A percentile compares a stretch with the other conserved stretches of the same genome.
Conservation (phyloP, 2,113 vertebrate genomes). For the Rhinolophus sinicus region DNA sequence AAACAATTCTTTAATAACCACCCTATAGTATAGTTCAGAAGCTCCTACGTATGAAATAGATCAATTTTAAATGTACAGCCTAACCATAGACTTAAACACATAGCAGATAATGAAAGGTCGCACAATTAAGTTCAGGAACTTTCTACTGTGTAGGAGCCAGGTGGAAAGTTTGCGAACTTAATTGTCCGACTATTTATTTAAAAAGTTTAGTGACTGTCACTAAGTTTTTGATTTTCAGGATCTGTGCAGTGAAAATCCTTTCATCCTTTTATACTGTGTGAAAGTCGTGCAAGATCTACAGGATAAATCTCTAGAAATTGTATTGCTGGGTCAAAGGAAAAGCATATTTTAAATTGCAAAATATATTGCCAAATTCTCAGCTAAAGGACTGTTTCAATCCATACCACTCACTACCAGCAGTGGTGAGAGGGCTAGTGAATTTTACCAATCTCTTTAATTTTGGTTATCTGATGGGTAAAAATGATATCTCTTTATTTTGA, state of each 20-base stretch:
- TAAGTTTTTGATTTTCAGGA: not conserved
- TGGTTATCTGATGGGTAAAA: not conserved
- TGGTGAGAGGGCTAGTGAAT: not conserved
- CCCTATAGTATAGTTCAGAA: no score
- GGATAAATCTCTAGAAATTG: not conserved
- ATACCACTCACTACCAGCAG: not conserved
- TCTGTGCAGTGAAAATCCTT: not conserved
- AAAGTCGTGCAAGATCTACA: not conserved
- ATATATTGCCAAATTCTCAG: not conserved
- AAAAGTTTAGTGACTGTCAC: not conserved
- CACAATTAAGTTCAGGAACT: no score
- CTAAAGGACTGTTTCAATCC: not conserved
- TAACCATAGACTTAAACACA: no score
- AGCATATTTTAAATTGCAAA: not conserved
- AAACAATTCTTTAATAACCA: no score
- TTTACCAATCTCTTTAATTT: constrained; percentile 1
- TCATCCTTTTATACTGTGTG: not conserved
- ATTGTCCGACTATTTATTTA: not conserved
- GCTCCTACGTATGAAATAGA: no score
- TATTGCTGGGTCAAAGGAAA: not conserved
- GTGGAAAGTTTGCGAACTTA: no score
- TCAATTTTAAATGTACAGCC: no score
- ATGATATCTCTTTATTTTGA: not conserved
- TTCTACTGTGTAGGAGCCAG: no score
- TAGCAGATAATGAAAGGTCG: no score